Base-by-base conservation (phyloP, 92 coral and sea anemone genomes). In the Zoanthus gigantus region DNA sequence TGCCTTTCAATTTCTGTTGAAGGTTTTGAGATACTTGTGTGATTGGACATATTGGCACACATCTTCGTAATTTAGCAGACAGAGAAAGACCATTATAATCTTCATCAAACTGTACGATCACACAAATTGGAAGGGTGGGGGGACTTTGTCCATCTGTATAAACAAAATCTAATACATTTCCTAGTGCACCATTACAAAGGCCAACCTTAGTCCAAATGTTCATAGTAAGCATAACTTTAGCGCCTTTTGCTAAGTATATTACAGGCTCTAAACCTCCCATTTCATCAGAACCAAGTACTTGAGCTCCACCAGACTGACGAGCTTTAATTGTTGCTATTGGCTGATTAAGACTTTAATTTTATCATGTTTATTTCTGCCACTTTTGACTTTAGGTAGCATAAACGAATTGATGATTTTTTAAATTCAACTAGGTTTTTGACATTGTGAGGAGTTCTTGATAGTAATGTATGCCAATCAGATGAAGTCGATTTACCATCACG, bases 1-100 rank as follows among this genome's bases (percentile, higher is more conserved):
- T 91, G 93, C 71, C 91, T 91, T 86, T 86, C 89, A 86, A 86
- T 63, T 85, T 86, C 54, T 32, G 52, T 48, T 86, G 88, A 57
- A 83, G 79, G 15, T 82, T 86, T 86, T 79, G 86, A 76, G 90
- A 90, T 44, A 73, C 67, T 32, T 74, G 90, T 37, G 90, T 87
- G 10, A 87, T 23, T 23, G 86, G 87, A 16, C 69, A 78, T n/a
- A 87, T 65, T 12, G 90, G 87, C 17, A 87, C 90, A 65, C 84
- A 87, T 60, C 78, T 13, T 79, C 87, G 90, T 6, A 78, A 65
- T 18, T 88, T 37, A 37, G 42, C 42, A 37, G 42, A 37, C 42
- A 37, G 42, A 37, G 42, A 37, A 37, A 4, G 42, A 17, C 85
- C 90, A 63, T 77, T 72, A 77, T 78, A 90, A 11, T 32, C 47